Evolutionary conservation across 2,797 vertebrate genomes (phyloP).

Genomic region (Podargus strigoides): DNA sequence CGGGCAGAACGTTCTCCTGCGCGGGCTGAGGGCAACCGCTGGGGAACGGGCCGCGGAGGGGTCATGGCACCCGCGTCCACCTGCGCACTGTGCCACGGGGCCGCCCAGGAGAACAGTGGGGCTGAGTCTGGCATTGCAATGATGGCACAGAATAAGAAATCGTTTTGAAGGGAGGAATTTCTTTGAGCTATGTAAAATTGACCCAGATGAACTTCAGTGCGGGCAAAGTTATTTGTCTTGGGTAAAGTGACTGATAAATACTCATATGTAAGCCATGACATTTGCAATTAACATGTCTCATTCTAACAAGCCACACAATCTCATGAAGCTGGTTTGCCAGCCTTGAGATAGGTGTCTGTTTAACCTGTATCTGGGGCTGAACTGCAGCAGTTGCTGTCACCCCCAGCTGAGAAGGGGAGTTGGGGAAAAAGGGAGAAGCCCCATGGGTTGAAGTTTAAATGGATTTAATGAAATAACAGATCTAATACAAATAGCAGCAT

Average conservation of each 20-base stretch:
- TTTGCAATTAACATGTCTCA: background rate
- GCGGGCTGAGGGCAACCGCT: background rate
- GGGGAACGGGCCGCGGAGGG: background rate
- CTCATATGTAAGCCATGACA: accelerated
- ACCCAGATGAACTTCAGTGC: background rate
- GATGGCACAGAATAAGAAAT: accelerated
- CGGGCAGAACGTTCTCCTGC: slow-evolving; percentile 31
- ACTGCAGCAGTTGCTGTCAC: no score
- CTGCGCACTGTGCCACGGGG: background rate
- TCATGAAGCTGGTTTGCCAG: background rate
- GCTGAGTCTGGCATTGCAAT: no score
- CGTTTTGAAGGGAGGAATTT: background rate
- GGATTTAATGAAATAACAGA: no score
- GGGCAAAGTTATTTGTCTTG: background rate
- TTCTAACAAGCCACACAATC: background rate
- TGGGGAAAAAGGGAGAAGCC: no score
- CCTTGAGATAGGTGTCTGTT: background rate
- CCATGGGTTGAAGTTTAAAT: no score
- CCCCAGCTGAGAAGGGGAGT: no score
- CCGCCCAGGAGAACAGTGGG: accelerated
- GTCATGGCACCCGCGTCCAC: background rate
- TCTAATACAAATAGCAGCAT: no score
- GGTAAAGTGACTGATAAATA: background rate
- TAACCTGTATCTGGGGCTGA: no score
- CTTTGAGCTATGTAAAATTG: background rate